Conservation (phyloP, 2,888 invertebrate species). For the Drosophila differens region DNA sequence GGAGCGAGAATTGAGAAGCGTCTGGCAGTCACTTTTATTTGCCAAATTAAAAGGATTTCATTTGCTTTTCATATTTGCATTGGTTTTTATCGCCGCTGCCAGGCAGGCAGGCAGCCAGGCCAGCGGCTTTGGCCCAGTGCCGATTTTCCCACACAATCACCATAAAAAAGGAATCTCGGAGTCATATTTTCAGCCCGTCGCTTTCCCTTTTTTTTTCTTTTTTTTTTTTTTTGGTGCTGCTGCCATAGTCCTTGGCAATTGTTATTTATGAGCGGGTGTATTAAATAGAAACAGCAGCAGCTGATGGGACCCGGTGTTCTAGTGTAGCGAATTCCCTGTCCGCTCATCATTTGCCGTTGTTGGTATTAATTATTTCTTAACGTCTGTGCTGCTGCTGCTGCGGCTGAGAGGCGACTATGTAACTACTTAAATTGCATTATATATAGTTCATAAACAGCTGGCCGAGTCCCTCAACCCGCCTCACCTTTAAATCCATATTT, state of each 20-base stretch:
- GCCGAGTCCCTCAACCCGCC: conserved; percentile 3
- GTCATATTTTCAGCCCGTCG: conserved; percentile 48
- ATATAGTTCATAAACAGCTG: conserved; percentile 31
- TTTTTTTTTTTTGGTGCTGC: not conserved
- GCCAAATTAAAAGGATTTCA: conserved; percentile 79
- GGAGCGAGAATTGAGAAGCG: conserved; percentile 10
- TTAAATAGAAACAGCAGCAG: conserved; percentile 18
- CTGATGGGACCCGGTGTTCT: conserved; percentile 6
- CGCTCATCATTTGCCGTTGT: conserved; percentile 51
- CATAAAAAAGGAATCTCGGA: conserved; percentile 70
- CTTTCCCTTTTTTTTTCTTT: not conserved
- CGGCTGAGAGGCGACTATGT: conserved; percentile 37
- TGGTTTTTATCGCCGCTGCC: conserved; percentile 56
- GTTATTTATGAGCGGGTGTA: conserved; percentile 66
- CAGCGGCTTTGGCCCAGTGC: conserved; percentile 33
- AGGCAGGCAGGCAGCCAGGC: conserved; percentile 4
- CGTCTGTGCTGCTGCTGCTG: conserved; percentile 30
- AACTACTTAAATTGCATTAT: conserved; percentile 56
- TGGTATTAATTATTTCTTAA: conserved; percentile 74
- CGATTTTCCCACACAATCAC: conserved; percentile 75
- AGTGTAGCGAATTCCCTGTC: conserved; percentile 13
- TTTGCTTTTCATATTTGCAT: conserved; percentile 73
- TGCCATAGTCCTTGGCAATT: conserved; percentile 61
- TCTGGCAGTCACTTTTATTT: conserved; percentile 68
- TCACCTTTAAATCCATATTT: conserved; percentile 22